A percentile compares a stretch with the other conserved stretches of the same genome.
phyloP scores from a whole-genome alignment of 2,888 invertebrate species.

The Sphaeridia pumilis region DNA sequence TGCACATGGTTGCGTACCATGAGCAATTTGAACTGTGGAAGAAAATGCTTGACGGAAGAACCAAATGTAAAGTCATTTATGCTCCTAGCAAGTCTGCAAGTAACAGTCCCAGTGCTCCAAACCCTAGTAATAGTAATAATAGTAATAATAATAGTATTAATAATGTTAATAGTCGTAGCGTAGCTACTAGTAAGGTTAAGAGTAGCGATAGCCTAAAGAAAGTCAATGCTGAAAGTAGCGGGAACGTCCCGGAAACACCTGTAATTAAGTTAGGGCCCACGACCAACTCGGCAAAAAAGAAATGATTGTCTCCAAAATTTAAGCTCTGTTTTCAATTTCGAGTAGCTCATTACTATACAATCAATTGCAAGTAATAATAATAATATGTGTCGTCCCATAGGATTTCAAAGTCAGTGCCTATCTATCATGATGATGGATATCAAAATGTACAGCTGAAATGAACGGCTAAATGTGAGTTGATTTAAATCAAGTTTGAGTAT shows the following conservation, averaged over 20 bases:
- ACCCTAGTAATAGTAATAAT: conserved; percentile 12
- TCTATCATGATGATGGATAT: no score
- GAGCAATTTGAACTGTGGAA: conserved; percentile 86
- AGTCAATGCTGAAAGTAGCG: no score
- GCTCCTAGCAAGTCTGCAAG: conserved; percentile 17
- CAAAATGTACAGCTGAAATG: no score
- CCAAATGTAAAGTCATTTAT: conserved; percentile 55
- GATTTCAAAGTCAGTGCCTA: no score
- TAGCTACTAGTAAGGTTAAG: conserved; percentile 10
- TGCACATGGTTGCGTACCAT: conserved; percentile 77
- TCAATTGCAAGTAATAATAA: no score
- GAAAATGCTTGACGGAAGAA: conserved; percentile 66
- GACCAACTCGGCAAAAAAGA: conserved; percentile 12
- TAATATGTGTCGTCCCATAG: no score
- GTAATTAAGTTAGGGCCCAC: conserved; percentile 13
- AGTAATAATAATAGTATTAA: no score
- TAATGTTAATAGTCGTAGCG: conserved; percentile 16
- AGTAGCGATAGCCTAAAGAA: conserved; percentile 6
- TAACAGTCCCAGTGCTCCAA: conserved; percentile 12
- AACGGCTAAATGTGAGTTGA: no score
- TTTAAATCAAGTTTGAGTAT: no score
- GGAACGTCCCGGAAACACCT: not conserved
- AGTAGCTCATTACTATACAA: no score
- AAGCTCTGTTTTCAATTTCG: no score
- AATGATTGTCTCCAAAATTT: no score